Conservation (phyloP, 2,888 invertebrate genomes). For the Heliconius sara region DNA sequence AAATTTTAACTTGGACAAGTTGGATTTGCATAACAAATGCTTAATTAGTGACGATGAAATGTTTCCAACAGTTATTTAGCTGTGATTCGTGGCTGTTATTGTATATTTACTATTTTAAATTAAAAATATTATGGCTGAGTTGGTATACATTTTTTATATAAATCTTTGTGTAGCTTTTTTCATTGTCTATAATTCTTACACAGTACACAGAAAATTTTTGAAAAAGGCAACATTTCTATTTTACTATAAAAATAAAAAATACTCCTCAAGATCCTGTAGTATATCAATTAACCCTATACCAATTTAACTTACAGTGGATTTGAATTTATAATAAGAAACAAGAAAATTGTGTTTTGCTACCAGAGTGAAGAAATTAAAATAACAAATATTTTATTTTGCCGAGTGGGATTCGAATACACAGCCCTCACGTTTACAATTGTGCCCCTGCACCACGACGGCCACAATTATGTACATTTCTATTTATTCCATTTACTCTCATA, state of each 20-base stretch:
- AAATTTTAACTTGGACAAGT: slow-evolving; percentile 23
- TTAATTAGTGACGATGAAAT: slow-evolving; percentile 25
- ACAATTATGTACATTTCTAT: neutral
- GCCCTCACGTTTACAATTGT: too few species aligned
- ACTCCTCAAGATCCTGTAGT: too few species aligned
- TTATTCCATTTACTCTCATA: neutral
- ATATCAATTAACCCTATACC: too few species aligned
- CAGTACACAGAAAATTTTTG: neutral
- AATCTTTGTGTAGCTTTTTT: too few species aligned
- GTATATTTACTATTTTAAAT: neutral
- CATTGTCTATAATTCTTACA: neutral
- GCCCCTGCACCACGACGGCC: too few species aligned
- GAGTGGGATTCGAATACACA: too few species aligned
- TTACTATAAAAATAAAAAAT: too few species aligned
- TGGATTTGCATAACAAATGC: slow-evolving; percentile 32
- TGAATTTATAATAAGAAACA: neutral
- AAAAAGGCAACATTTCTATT: too few species aligned
- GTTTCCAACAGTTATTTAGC: slow-evolving; percentile 6
- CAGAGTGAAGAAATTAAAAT: too few species aligned
- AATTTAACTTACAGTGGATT: neutral
- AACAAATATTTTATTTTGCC: too few species aligned
- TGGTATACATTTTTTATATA: neutral
- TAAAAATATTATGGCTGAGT: neutral
- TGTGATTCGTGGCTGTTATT: slow-evolving; percentile 1
- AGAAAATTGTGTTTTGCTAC: too few species aligned